Percentiles rank a stretch among this genome's conserved stretches.
Conservation (phyloP, 64 coral and sea anemone species). For the Hydrozoanthus tunicans region DNA sequence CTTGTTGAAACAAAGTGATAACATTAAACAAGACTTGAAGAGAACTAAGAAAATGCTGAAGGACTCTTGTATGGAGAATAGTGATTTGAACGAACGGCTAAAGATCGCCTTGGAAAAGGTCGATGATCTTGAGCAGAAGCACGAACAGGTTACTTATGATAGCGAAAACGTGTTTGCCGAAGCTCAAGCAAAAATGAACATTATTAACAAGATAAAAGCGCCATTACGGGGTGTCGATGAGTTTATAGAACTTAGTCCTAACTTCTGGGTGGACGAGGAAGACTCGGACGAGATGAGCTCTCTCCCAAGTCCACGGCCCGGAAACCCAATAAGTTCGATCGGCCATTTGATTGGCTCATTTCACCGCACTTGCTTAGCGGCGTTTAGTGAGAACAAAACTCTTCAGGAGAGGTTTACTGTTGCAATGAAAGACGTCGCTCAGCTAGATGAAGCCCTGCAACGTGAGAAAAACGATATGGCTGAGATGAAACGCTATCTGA, state of each 20-base stretch:
- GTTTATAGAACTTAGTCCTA: slow-evolving; percentile 48
- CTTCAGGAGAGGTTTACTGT: slow-evolving; percentile 60
- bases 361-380: slow-evolving; percentile 69
- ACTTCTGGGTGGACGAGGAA: slow-evolving; percentile 38
- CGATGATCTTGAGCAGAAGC: slow-evolving; percentile 61
- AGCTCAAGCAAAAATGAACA: slow-evolving; percentile 85
- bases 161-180: slow-evolving; percentile 78
- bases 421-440: slow-evolving; percentile 38
- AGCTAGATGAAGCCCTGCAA: slow-evolving; percentile 66
- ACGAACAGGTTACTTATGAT: slow-evolving; percentile 55
- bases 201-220: slow-evolving; percentile 77
- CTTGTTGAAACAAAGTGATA: slow-evolving; percentile 17
- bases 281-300: slow-evolving; percentile 40
- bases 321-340: slow-evolving; percentile 51
- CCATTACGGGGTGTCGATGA: slow-evolving; percentile 43
- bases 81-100: slow-evolving; percentile 67
- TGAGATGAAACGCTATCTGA: slow-evolving; percentile 73
- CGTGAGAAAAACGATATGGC: slow-evolving; percentile 68
- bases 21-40: slow-evolving; percentile 53
- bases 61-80: slow-evolving; percentile 62
- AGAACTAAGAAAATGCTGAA: slow-evolving; percentile 61
- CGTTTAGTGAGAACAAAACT: slow-evolving; percentile 75
- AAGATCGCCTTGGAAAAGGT: slow-evolving; percentile 59
- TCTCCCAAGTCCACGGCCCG: slow-evolving; percentile 17
- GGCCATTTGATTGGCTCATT: slow-evolving; percentile 70